phyloP scores from a whole-genome alignment of 37 sponge, comb jelly and placozoan genomes.

The Trichoplax adhaerens region DNA sequence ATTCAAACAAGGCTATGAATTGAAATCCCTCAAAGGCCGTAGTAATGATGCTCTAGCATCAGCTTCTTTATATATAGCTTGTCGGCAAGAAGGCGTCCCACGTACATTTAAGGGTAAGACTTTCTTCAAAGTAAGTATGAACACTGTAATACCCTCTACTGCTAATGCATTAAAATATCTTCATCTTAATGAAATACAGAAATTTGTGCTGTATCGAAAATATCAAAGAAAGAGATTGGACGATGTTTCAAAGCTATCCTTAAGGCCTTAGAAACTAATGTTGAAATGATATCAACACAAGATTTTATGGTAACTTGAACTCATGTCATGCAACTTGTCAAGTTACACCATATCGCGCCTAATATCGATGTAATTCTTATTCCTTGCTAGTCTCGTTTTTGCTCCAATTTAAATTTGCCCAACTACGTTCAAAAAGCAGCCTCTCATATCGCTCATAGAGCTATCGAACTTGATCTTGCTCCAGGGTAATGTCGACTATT shows the following conservation, averaged over 20 bases:
- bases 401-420: constrained; percentile 54
- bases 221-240: constrained; percentile 92
- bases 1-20: constrained; percentile 77
- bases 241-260: constrained; percentile 82
- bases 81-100: constrained; percentile 79
- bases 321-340: background rate
- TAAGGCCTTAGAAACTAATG: constrained; percentile 33
- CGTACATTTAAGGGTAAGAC: constrained; percentile 72
- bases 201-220: constrained; percentile 84
- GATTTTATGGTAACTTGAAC: constrained; percentile 66
- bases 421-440: constrained; percentile 68
- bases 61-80: constrained; percentile 93
- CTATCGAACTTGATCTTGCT: constrained; percentile 65
- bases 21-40: constrained; percentile 71
- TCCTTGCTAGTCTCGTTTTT: constrained; percentile 57
- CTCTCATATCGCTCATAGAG: constrained; percentile 72
- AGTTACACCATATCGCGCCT: background rate
- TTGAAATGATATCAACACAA: constrained; percentile 34
- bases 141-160: background rate
- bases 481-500: constrained; percentile 35
- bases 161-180: background rate
- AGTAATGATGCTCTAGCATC: constrained; percentile 88
- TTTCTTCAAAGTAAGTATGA: background rate
- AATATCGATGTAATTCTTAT: background rate
- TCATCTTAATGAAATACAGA: constrained; percentile 28